Conservation (phyloP, 2,113 vertebrate species). For the Xiphorhynchus elegans region DNA sequence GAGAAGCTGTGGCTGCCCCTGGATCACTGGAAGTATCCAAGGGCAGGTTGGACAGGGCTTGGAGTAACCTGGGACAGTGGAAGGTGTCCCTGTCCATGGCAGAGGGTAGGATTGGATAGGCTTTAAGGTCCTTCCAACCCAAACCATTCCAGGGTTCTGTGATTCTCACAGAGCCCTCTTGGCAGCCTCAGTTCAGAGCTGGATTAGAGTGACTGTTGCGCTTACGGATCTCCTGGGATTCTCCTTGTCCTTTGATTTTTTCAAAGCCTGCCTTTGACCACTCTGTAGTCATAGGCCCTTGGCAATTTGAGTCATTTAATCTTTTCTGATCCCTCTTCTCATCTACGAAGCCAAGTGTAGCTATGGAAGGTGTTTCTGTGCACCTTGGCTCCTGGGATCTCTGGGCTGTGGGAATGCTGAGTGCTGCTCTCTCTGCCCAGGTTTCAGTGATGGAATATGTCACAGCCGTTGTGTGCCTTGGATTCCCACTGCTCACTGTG, state of each 20-base stretch:
- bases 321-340: too few relatives aligned
- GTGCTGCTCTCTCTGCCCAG: conserved; percentile 54
- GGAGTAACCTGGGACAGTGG: background rate
- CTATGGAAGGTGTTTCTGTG: background rate
- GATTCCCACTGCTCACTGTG: conserved; percentile 91
- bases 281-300: fast-evolving
- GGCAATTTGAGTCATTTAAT: background rate
- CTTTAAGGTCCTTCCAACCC: background rate
- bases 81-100: too few relatives aligned
- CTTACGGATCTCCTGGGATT: fast-evolving
- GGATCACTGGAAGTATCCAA: background rate
- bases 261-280: background rate
- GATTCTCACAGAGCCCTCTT: background rate
- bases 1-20: background rate
- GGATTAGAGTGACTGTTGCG: background rate
- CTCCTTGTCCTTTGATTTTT: background rate
- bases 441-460: conserved; percentile 95
- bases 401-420: background rate
- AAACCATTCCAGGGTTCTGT: background rate
- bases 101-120: background rate
- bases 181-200: background rate
- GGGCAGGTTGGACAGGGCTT: background rate
- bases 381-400: fast-evolving
- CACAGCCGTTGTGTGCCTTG: conserved; percentile 93
- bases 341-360: background rate